phyloP scores from a whole-genome alignment of 2,888 invertebrate genomes.

The Cetonia aurata region DNA sequence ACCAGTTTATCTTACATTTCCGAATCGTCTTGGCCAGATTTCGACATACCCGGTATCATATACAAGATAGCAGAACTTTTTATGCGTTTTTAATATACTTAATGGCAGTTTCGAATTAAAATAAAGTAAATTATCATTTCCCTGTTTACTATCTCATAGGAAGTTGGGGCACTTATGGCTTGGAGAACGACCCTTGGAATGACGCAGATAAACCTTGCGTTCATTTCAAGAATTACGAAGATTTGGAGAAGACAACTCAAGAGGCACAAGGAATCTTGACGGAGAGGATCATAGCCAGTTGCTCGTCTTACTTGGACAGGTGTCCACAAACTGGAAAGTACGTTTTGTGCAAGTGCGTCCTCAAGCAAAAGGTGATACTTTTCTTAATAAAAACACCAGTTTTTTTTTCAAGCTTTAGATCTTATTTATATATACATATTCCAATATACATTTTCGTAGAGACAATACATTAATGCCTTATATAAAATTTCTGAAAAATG shows the following conservation, averaged over 20 bases:
- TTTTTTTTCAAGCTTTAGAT: not conserved
- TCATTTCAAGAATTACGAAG: conserved; percentile 49
- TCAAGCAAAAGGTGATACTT: conserved; percentile 33
- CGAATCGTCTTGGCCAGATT: conserved; percentile 37
- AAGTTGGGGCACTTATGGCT: conserved; percentile 53
- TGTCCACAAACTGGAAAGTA: conserved; percentile 70
- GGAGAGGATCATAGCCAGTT: conserved; percentile 69
- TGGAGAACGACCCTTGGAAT: conserved; percentile 53
- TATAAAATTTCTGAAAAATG: conserved; percentile 10
- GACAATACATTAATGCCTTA: not conserved
- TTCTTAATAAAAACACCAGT: not conserved
- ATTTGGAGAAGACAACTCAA: conserved; percentile 50
- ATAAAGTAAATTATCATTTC: not conserved
- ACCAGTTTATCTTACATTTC: conserved; percentile 14
- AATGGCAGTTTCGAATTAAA: not conserved
- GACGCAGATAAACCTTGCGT: conserved; percentile 50
- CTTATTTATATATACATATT: not conserved
- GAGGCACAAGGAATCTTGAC: conserved; percentile 68
- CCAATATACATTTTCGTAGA: not conserved
- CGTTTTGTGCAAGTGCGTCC: conserved; percentile 69
- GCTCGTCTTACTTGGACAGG: conserved; percentile 69
- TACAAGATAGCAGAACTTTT: conserved; percentile 13
- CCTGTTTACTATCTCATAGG: conserved; percentile 47
- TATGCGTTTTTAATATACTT: not conserved
- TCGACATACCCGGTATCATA: conserved; percentile 41